These are phyloP conservation scores for Tiliqua scincoides DNA, from an alignment of 2,113 vertebrate species.

Conservation along the genomic window DNA sequence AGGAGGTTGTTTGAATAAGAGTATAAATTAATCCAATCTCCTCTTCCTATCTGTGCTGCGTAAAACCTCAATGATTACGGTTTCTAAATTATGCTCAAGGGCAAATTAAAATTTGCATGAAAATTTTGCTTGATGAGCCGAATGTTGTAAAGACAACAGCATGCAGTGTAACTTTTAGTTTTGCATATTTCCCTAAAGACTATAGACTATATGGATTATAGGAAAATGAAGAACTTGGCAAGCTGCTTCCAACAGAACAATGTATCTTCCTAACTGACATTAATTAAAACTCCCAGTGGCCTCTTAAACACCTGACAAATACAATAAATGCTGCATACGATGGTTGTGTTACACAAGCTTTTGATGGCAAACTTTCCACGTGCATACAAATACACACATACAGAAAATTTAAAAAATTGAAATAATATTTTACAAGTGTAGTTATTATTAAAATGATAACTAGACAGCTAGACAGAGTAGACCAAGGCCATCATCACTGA, in stretches of 20 bases:
- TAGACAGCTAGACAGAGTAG: constrained; percentile 31
- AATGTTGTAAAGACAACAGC: constrained; percentile 88
- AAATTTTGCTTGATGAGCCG: constrained; percentile 91
- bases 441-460: constrained; percentile 51
- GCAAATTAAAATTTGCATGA: constrained; percentile 99
- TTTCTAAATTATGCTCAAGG: constrained; percentile 99
- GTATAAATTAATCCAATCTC: constrained; percentile 95
- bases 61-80: constrained; percentile 99
- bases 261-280: constrained; percentile 91
- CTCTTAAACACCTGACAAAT: constrained; percentile 90
- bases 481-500: constrained; percentile 2
- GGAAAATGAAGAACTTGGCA: constrained; percentile 88
- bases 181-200: constrained; percentile 88
- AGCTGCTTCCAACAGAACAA: constrained; percentile 85
- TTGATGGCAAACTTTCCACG: constrained; percentile 69
- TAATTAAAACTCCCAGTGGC: constrained; percentile 90
- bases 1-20: constrained; percentile 98
- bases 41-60: constrained; percentile 87
- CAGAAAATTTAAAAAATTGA: constrained; percentile 52
- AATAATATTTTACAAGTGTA: constrained; percentile 58
- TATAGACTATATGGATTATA: constrained; percentile 86
- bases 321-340: constrained; percentile 88
- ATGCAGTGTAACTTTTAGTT: constrained; percentile 92
- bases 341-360: constrained; percentile 65
- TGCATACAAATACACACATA: constrained; percentile 27